Percentiles rank a stretch among this genome's conserved stretches.
Evolutionary conservation across 1,140 invertebrate genomes (phyloP).

Genomic region (Arion vulgaris): DNA sequence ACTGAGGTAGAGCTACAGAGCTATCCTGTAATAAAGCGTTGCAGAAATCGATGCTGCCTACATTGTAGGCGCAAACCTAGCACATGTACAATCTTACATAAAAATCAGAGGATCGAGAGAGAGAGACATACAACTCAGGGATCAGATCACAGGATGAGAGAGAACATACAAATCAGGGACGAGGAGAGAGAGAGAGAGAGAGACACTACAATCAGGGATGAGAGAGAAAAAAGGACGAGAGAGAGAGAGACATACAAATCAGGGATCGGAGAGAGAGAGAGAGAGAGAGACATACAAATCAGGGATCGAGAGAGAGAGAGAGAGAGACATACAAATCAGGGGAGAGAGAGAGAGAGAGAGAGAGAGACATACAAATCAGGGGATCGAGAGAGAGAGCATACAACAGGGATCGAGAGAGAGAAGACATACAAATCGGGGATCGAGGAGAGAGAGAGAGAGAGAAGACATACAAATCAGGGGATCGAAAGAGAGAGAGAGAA

Average conservation of each 20-base stretch:
- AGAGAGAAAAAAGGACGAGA: background rate
- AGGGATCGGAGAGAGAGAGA: background rate
- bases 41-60: no score
- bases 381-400: constrained; percentile 22
- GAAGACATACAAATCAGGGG: no score
- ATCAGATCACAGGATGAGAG: no score
- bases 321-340: background rate
- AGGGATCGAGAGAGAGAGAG: background rate
- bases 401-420: background rate
- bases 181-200: constrained; percentile 22
- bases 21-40: no score
- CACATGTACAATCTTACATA: no score
- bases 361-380: background rate
- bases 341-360: background rate
- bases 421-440: background rate
- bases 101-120: background rate
- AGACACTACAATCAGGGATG: background rate
- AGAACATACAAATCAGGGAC: constrained; percentile 26
- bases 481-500: no score
- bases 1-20: no score
- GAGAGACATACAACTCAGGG: constrained; percentile 37
- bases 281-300: background rate
- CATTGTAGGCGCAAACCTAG: no score
- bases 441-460: constrained; percentile 30
- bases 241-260: background rate